phyloP scores from a whole-genome alignment of 2,888 invertebrate species.

The Chalcosyrphus nemorum region DNA sequence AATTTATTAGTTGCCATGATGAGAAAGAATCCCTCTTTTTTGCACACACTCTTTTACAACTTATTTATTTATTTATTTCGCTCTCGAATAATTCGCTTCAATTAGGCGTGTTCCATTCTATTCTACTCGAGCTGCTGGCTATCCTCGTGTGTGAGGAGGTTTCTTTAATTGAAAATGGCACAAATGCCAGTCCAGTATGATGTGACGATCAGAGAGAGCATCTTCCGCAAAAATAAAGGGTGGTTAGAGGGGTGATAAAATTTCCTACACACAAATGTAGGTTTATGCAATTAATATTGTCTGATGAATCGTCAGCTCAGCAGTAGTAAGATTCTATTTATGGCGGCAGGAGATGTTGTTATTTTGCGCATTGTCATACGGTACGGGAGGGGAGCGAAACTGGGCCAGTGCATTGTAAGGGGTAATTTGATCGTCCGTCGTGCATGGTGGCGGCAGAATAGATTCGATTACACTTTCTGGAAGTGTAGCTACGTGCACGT shows the following conservation, averaged over 20 bases:
- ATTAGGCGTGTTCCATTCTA: slow-evolving; percentile 43
- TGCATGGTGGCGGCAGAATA: neutral
- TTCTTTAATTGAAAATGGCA: slow-evolving; percentile 40
- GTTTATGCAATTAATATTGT: slow-evolving; percentile 11
- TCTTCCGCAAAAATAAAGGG: slow-evolving; percentile 21
- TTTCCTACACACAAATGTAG: neutral
- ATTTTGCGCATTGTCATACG: slow-evolving; percentile 13
- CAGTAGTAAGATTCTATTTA: slow-evolving; percentile 1
- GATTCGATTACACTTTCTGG: slow-evolving; percentile 20
- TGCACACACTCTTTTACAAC: neutral
- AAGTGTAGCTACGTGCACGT: neutral
- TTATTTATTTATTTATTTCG: slow-evolving; percentile 26
- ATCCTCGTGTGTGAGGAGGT: slow-evolving; percentile 11
- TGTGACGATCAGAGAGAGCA: slow-evolving; percentile 7
- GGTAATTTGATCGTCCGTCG: slow-evolving; percentile 31
- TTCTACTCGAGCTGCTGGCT: slow-evolving; percentile 5
- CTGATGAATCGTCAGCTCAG: neutral
- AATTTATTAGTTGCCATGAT: slow-evolving; percentile 13
- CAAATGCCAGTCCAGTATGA: slow-evolving; percentile 2
- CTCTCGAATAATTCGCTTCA: slow-evolving; percentile 55
- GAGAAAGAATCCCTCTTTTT: neutral
- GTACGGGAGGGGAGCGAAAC: neutral
- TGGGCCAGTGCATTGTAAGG: slow-evolving; percentile 13
- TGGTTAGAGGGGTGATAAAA: neutral
- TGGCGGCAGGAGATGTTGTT: neutral